These are phyloP conservation scores for Augochlora pura DNA, from an alignment of 1,140 invertebrate species.

Conservation along the genomic window DNA sequence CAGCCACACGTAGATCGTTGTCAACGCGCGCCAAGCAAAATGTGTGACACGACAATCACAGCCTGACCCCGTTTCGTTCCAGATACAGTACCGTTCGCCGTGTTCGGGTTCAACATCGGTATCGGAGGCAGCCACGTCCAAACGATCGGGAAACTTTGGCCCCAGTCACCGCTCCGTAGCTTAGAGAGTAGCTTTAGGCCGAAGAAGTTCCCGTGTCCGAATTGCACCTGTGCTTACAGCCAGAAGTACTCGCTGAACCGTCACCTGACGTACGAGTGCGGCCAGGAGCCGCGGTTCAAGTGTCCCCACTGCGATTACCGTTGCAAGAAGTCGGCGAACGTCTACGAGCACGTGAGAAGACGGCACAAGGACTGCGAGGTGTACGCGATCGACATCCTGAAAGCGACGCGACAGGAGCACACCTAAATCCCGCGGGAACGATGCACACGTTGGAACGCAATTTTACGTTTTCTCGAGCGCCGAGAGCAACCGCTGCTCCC, in stretches of 20 bases:
- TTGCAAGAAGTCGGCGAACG: constrained; percentile 52
- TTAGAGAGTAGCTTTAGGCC: constrained; percentile 16
- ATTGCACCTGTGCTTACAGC: constrained; percentile 51
- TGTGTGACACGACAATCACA: constrained; percentile 14
- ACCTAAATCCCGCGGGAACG: too few relatives aligned
- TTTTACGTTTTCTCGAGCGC: too few relatives aligned
- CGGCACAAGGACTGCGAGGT: constrained; percentile 42
- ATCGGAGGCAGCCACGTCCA: constrained; percentile 8
- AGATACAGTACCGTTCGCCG: constrained; percentile 26
- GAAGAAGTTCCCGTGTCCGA: constrained; percentile 55
- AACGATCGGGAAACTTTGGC: neutral
- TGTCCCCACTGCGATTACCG: constrained; percentile 75
- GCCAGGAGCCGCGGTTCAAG: constrained; percentile 73
- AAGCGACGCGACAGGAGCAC: neutral
- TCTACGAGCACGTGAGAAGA: constrained; percentile 54
- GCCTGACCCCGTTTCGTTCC: constrained; percentile 40
- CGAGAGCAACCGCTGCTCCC: too few relatives aligned
- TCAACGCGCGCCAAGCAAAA: neutral
- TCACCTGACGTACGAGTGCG: constrained; percentile 77
- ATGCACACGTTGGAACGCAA: too few relatives aligned
- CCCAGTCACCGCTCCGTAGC: neutral
- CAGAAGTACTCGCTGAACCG: constrained; percentile 69
- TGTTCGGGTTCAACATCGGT: constrained; percentile 32
- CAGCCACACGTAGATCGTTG: neutral
- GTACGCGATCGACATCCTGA: constrained; percentile 22